These are phyloP conservation scores for Candoia aspera DNA, from an alignment of 2,113 vertebrate species.

Conservation along the genomic window DNA sequence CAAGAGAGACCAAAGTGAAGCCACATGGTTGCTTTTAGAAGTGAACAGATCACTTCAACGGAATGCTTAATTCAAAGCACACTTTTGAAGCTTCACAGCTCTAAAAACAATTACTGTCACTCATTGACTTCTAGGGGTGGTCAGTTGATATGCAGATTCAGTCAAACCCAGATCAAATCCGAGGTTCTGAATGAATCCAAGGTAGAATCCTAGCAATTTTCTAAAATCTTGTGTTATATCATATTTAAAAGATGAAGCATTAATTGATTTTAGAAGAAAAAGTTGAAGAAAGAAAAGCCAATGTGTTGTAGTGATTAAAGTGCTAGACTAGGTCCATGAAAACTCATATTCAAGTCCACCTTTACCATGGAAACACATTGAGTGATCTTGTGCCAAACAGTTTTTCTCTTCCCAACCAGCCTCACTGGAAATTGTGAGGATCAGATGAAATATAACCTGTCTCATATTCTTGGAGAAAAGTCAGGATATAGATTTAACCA, in stretches of 20 bases:
- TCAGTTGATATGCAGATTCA: background rate
- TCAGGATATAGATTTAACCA: background rate
- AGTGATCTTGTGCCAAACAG: no score
- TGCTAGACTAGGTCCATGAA: background rate
- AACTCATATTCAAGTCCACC: background rate
- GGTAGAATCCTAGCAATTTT: background rate
- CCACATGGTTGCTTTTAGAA: background rate
- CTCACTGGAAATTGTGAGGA: no score
- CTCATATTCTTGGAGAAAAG: no score
- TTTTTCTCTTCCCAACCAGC: no score
- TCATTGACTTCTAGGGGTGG: background rate
- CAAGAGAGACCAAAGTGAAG: background rate
- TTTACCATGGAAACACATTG: no score
- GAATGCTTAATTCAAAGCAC: background rate
- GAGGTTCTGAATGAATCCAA: background rate
- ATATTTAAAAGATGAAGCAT: background rate
- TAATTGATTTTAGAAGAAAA: background rate
- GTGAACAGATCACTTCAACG: background rate
- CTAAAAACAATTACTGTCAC: background rate
- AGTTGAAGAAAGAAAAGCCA: no score
- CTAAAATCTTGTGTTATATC: background rate
- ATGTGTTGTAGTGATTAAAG: background rate
- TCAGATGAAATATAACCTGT: no score
- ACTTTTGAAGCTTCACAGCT: background rate
- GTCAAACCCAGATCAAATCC: background rate